Evolutionary conservation across 2,113 vertebrate species (phyloP), one percentile per base, ranked within the genome.

Genomic region (Hiodon alosoides): DNA sequence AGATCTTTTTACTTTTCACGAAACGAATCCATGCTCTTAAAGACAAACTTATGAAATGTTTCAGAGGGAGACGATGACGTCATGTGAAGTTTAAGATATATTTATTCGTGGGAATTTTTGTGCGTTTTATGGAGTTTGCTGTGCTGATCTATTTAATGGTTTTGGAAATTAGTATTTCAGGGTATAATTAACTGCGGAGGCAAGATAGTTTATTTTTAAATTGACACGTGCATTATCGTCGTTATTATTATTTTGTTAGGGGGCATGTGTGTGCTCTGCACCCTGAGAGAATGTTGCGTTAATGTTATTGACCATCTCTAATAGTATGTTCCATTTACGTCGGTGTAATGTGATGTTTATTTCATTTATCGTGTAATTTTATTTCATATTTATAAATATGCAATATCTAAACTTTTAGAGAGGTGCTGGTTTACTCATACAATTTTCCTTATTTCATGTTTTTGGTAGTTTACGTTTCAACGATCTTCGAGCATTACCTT

Each of bases 21-120:
- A 69, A 79, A 77, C 75, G 55, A 89, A 88, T 79, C 72, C 77
- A 80, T 82, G 81, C 61, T 53, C 65, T 81, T 79, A 62, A 79
- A 82, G 81, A 75, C 83, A 69, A 88, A 92, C 87, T 92, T 87
- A 87, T 81, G 83, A 78, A 87, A 84, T 80, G 86, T 89, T 89
- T 82, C 77, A 71, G 82, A 67, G 74, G 83, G 84, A 67, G 83
- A 60, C 69, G 72, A 85, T 93, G 90, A 91, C 90, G 88, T 92
- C 90, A 92, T 90, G 57, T 89, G 82, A 93, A 93, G 87, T 93
- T 92, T 88, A 86, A 78, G 79, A 78, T 76, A 72, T 79, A 73
- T 78, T 85, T 89, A n/a, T 73, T 71, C 65, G 54, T 70, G 69
- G 16, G 61, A 76, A 66, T 47, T 57, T 59, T 80, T 75, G 69